phyloP scores from a whole-genome alignment of 2,888 invertebrate species.

The Xestia xanthographa region DNA sequence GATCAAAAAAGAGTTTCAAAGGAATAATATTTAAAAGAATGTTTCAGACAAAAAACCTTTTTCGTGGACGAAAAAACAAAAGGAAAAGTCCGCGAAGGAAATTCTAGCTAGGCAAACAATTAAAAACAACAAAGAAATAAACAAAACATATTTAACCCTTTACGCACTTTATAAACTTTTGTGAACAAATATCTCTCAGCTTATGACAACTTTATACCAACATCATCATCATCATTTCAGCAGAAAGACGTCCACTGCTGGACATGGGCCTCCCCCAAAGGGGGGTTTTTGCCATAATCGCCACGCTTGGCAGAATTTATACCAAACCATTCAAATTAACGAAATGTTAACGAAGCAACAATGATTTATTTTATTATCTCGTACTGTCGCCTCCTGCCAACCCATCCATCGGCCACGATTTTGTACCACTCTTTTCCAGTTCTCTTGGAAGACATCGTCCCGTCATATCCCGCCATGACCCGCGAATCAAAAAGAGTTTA shows the following conservation, averaged over 20 bases:
- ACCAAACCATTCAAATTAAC: background rate
- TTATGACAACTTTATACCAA: background rate
- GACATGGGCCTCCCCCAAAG: too few relatives aligned
- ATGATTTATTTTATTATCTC: background rate
- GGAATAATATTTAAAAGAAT: constrained; percentile 25
- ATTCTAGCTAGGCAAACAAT: constrained; percentile 9
- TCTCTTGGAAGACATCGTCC: background rate
- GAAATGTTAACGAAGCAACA: background rate
- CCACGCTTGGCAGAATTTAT: too few relatives aligned
- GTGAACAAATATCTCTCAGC: background rate
- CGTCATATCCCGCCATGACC: background rate
- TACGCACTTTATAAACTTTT: background rate
- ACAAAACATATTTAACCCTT: background rate
- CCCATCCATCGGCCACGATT: background rate
- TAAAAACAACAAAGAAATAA: constrained; percentile 19
- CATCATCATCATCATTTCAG: too few relatives aligned
- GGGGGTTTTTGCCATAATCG: too few relatives aligned
- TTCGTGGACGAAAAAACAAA: constrained; percentile 9
- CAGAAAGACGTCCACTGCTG: too few relatives aligned
- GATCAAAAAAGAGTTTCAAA: constrained; percentile 27
- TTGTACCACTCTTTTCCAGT: background rate
- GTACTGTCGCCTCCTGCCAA: background rate
- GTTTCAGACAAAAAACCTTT: constrained; percentile 4
- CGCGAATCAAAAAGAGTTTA: background rate
- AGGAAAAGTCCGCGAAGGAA: background rate